phyloP scores from a whole-genome alignment of 2,888 invertebrate genomes.

The Athetis lepigone region DNA sequence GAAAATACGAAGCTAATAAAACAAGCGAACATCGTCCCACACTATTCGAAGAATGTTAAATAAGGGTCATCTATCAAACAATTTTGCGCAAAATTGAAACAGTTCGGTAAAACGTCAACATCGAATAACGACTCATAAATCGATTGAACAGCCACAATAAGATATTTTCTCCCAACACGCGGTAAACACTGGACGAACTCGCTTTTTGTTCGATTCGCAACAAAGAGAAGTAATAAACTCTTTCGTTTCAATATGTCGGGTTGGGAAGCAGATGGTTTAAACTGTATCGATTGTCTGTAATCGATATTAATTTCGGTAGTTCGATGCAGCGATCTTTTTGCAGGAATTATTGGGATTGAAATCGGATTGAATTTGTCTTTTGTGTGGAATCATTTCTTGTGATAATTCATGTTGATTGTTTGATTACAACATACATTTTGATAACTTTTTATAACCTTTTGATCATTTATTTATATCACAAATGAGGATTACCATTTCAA shows the following conservation, averaged over 20 bases:
- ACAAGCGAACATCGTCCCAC: no score
- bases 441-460: no score
- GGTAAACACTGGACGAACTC: slow-evolving; percentile 51
- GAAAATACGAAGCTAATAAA: neutral
- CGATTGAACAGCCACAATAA: slow-evolving; percentile 54
- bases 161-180: slow-evolving; percentile 57
- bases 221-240: slow-evolving; percentile 68
- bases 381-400: neutral
- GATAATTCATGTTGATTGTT: slow-evolving; percentile 3
- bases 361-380: slow-evolving; percentile 19
- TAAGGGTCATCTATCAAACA: slow-evolving; percentile 1
- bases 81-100: slow-evolving; percentile 16
- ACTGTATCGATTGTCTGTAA: slow-evolving; percentile 50
- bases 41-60: neutral
- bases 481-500: no score
- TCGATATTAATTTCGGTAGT: slow-evolving; percentile 32
- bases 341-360: slow-evolving; percentile 17
- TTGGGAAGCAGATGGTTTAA: slow-evolving; percentile 55
- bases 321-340: slow-evolving; percentile 5
- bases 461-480: no score
- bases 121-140: slow-evolving; percentile 53
- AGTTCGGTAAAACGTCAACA: slow-evolving; percentile 17
- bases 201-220: slow-evolving; percentile 61
- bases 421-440: no score
- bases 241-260: slow-evolving; percentile 66